Base-by-base conservation (phyloP, 2,888 invertebrate species). In the Aleiodes leptofemur region DNA sequence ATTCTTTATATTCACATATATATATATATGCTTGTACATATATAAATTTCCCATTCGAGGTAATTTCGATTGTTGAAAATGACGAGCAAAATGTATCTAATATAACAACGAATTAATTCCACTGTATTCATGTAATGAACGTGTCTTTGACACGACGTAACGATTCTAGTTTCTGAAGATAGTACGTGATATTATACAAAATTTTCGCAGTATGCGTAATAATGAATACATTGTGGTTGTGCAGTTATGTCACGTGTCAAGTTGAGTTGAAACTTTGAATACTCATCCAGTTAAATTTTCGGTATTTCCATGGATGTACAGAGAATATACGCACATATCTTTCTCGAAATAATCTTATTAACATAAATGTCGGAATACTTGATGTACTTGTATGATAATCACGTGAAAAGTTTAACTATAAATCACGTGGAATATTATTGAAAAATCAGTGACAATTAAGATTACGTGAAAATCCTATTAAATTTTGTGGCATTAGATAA, bases 211-310 rank as follows among this genome's bases (percentile, higher is more conserved):
- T 64, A 73, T 69, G 79, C 75, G 77, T 80, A 82, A 84, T 86
- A 85, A 86, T 85, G 84, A 85, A 85, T 85, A 84, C 81, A 81
- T 80, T 79, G 80, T 74, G 78, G 69, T 43, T 73, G 16, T 51
- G 16, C 51, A 61, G n/a, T 61, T 84, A 82, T 83, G 83, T 82
- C 83, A 85, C 83, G 82, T 82, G 85, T 86, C 82, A 82, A 79
- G 79, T 23, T 68, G 56, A 73, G 72, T 69, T 78, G 83, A 82
- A 86, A 86, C 86, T 87, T 86, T 84, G 82, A 84, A 81, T 80
- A 82, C 84, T 83, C 80, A 83, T 86, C 86, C 82, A 82, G 79
- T 76, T 80, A 80, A 61, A 61, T 61, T 38, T 14, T 43, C 1
- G n/a, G 34, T 14, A 3, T 14, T 61, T 73, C 64, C 66, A 69